Evolutionary conservation across 2,113 vertebrate genomes (phyloP).

Genomic region (Chaetodon auriga): DNA sequence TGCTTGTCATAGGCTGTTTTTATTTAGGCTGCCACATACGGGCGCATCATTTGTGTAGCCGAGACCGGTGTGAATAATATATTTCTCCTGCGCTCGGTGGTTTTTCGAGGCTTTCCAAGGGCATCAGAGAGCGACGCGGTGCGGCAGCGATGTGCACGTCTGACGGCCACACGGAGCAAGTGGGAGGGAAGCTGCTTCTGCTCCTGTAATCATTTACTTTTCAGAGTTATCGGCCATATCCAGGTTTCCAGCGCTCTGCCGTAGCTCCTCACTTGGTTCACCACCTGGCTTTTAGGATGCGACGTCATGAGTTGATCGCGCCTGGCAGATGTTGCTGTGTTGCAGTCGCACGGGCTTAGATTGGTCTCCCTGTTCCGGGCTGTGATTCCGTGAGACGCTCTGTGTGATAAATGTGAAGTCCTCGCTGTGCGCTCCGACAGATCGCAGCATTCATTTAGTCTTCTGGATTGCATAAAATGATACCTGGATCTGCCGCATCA

Average conservation of each 20-base stretch:
- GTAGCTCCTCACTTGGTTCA: constrained; percentile 13
- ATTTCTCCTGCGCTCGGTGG: background rate
- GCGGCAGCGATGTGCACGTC: constrained; percentile 67
- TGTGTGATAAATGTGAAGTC: constrained; percentile 35
- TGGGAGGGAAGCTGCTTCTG: constrained; percentile 37
- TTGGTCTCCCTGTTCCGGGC: background rate
- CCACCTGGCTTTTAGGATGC: constrained; percentile 51
- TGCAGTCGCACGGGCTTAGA: constrained; percentile 50
- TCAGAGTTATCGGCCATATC: constrained; percentile 22
- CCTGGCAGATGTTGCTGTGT: constrained; percentile 68
- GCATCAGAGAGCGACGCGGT: constrained; percentile 50
- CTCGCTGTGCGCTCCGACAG: constrained; percentile 38
- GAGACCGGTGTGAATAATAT: constrained; percentile 17
- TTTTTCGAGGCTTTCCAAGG: constrained; percentile 55
- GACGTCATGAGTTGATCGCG: constrained; percentile 76
- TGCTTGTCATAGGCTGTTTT: background rate
- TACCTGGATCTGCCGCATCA: constrained; percentile 87
- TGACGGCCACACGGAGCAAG: constrained; percentile 50
- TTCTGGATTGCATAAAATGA: constrained; percentile 76
- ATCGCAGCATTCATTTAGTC: constrained; percentile 47
- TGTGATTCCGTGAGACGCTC: constrained; percentile 17
- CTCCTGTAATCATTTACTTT: constrained; percentile 27
- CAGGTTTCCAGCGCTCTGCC: constrained; percentile 8
- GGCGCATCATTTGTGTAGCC: background rate
- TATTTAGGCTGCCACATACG: background rate